Evolutionary conservation across 2,113 vertebrate genomes (phyloP).

Genomic region (Scopus umbretta): DNA sequence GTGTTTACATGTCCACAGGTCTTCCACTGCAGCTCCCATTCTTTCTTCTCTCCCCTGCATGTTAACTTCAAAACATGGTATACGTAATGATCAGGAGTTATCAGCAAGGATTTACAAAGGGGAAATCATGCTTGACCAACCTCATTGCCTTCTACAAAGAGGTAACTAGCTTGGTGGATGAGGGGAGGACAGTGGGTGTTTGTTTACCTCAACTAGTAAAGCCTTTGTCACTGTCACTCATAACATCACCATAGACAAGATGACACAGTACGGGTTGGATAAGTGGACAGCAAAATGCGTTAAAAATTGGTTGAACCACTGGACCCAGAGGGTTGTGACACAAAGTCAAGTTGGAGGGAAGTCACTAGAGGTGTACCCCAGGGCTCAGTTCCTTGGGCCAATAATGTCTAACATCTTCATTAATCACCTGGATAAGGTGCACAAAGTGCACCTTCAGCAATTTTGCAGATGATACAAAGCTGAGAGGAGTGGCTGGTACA

Average conservation of each 20-base stretch:
- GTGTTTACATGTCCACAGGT: neutral
- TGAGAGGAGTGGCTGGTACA: neutral
- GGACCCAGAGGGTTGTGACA: neutral
- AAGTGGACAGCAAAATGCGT: neutral
- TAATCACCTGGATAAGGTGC: neutral
- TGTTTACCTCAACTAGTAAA: neutral
- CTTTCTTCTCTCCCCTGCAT: fast-evolving
- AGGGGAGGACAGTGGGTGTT: neutral
- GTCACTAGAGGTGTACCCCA: neutral
- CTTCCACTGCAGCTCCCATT: neutral
- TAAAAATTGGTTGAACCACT: neutral
- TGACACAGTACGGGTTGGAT: neutral
- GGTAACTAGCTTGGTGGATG: neutral
- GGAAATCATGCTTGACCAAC: neutral
- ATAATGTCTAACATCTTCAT: neutral
- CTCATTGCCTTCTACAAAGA: neutral
- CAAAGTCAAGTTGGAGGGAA: neutral
- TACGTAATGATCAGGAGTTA: neutral
- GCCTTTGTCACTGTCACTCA: neutral
- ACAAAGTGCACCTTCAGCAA: neutral
- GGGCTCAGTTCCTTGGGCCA: neutral
- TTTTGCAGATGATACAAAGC: neutral
- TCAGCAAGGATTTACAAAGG: neutral
- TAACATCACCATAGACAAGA: neutral
- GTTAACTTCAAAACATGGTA: neutral